These are phyloP conservation scores for Brachionus rubens DNA, from an alignment of 1,140 invertebrate genomes.

Conservation along the genomic window DNA sequence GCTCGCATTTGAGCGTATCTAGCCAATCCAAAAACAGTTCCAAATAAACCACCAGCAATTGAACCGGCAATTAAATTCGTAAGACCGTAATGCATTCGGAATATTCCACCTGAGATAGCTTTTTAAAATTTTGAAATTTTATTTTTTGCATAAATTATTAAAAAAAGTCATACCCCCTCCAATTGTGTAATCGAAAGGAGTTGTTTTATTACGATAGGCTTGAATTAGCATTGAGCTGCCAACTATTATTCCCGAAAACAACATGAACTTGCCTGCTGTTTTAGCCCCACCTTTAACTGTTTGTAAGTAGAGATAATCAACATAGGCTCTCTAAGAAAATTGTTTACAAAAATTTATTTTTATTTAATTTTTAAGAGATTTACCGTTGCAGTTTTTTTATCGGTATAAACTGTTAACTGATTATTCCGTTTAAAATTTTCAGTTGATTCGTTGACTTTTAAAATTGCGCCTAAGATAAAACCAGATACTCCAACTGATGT, in stretches of 20 bases:
- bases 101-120: constrained; percentile 6
- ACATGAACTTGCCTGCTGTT: background rate
- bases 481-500: constrained; percentile 14
- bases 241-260: constrained; percentile 10
- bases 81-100: constrained; percentile 32
- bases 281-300: constrained; percentile 16
- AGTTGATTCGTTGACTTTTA: background rate
- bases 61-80: background rate
- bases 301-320: constrained; percentile 38
- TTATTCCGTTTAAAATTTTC: constrained; percentile 37
- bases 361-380: background rate
- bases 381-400: constrained; percentile 42
- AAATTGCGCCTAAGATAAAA: constrained; percentile 29
- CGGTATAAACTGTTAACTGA: constrained; percentile 19
- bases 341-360: background rate
- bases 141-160: background rate
- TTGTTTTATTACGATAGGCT: constrained; percentile 32
- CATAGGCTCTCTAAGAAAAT: background rate
- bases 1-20: constrained; percentile 12
- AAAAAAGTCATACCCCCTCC: constrained; percentile 1
- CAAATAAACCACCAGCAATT: constrained; percentile 16
- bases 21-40: background rate
- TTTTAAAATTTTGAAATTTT: too few relatives aligned
- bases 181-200: constrained; percentile 32
- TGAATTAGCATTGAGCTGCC: constrained; percentile 13